Percentiles rank a stretch among this genome's conserved stretches.
Evolutionary conservation across 1,140 invertebrate genomes (phyloP).

Genomic region (Lepidurus apus): DNA sequence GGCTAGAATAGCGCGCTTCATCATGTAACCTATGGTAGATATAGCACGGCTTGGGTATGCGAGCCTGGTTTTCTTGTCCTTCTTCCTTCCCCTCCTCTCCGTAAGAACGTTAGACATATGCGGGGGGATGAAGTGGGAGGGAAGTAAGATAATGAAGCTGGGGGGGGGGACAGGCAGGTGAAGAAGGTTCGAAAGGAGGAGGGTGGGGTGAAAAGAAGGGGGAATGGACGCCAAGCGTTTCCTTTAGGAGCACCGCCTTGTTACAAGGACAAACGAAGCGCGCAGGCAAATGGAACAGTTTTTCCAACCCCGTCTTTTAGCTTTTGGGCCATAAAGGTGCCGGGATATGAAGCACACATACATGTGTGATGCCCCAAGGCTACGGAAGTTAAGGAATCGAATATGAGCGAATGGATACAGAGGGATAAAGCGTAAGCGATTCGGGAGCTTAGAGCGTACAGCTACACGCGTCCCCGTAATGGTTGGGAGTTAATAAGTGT

Average conservation of each 20-base stretch:
- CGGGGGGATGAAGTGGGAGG: not conserved
- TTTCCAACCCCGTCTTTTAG: not conserved
- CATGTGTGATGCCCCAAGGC: not conserved
- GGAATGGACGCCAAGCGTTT: not conserved
- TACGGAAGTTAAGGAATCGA: conserved; percentile 8
- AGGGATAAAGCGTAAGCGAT: not conserved
- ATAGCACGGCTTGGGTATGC: conserved; percentile 6
- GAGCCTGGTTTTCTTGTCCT: not conserved
- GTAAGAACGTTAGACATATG: not conserved
- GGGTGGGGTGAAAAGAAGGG: not conserved
- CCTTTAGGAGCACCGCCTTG: not conserved
- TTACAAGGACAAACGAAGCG: not conserved
- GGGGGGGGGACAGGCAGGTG: not conserved
- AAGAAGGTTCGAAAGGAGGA: not conserved
- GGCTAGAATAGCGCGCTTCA: not conserved
- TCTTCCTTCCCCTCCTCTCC: not conserved
- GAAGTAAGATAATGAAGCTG: not conserved
- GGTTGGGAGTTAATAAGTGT: not conserved
- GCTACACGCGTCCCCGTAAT: not conserved
- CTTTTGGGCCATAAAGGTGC: not conserved
- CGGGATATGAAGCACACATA: not conserved
- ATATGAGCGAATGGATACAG: not conserved
- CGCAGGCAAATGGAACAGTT: not conserved
- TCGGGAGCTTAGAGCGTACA: not conserved
- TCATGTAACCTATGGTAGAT: not conserved